These are phyloP conservation scores for Scolopax mira DNA, from an alignment of 2,113 vertebrate genomes.

Conservation along the genomic window DNA sequence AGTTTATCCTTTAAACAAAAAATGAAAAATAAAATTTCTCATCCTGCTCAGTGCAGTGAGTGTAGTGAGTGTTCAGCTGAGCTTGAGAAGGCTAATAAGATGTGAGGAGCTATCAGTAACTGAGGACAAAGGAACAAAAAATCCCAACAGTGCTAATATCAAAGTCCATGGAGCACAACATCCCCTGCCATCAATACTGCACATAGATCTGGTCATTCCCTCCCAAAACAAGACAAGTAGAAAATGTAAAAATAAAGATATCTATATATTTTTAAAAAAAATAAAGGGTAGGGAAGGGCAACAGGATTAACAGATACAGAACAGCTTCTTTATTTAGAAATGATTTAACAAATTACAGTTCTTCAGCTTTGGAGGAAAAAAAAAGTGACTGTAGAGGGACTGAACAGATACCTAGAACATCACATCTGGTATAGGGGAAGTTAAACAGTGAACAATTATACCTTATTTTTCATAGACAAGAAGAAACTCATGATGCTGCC, in stretches of 20 bases:
- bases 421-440: background rate
- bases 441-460: background rate
- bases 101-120: background rate
- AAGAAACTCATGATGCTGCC: background rate
- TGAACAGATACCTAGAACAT: background rate
- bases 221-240: background rate
- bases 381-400: rapidly evolving
- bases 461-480: background rate
- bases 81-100: background rate
- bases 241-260: background rate
- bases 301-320: background rate
- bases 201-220: background rate
- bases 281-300: background rate
- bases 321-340: background rate
- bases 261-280: background rate
- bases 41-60: background rate
- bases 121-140: background rate
- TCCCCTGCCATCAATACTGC: background rate
- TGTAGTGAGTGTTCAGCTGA: background rate
- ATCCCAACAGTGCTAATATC: background rate
- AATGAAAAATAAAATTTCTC: background rate
- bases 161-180: background rate
- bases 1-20: background rate
- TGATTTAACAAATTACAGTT: background rate
- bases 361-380: background rate